Conservation (phyloP, 2,797 vertebrate species). For the Kryptopterus vitreolus region DNA sequence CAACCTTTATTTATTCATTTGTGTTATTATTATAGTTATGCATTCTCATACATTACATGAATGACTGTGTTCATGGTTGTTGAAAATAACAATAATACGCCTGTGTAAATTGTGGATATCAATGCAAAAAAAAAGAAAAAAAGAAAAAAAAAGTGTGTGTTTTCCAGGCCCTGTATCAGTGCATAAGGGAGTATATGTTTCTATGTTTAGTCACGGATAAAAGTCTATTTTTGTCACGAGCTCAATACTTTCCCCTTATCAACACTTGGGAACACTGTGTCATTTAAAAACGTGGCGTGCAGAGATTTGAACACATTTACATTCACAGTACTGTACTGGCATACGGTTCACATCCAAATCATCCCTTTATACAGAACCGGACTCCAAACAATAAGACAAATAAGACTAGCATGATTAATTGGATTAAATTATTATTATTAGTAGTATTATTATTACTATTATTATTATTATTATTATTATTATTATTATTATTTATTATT, state of each 20-base stretch:
- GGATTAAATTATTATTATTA: no score
- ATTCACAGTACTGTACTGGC: neutral
- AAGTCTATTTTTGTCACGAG: conserved; percentile 10
- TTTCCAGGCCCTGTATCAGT: neutral
- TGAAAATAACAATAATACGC: neutral
- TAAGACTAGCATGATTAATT: no score
- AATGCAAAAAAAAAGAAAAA: neutral
- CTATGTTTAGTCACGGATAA: conserved; percentile 2
- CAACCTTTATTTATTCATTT: neutral
- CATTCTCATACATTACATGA: no score
- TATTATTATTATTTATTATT: no score
- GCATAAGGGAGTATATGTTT: neutral
- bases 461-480: no score
- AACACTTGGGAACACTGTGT: neutral
- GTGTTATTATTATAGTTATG: neutral
- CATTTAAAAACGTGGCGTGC: neutral
- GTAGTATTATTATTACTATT: no score
- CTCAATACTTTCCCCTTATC: neutral
- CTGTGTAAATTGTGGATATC: neutral
- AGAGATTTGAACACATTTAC: neutral
- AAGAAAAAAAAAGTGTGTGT: neutral
- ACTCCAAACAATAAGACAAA: no score
- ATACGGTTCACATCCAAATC: neutral
- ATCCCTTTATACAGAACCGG: neutral
- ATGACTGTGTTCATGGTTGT: neutral